Evolutionary conservation across 2,797 vertebrate genomes (phyloP), one percentile per base, ranked within the genome.

Genomic region (Nannoperca australis): DNA sequence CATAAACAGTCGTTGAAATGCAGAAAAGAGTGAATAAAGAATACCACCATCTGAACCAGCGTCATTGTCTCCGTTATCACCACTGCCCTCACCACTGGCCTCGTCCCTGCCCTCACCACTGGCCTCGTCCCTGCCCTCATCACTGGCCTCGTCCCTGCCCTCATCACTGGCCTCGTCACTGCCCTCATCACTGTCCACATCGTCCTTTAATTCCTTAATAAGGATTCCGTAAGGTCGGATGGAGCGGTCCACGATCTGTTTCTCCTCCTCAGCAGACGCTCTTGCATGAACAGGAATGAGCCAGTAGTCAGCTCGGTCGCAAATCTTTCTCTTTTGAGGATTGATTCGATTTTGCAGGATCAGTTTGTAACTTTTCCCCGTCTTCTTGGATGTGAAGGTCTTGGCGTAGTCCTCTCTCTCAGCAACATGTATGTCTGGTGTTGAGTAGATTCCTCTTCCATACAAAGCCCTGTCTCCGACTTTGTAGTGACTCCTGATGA

Each of bases 391-490:
- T 13, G 0, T 70, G 44, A 82, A 84, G 34, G n/a, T 77, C 44
- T 53, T 55, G 32, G 79, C 70, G 1, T 71, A 83, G 0, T 0
- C 0, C 7, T 71, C 70, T 2, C 0, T 42, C 45, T 85, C 82
- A 17, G 79, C 87, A 0, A 22, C 47, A 2, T 9, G 2, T 20
- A 88, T 60, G 5, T 75, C 17, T 32, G 84, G 76, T 5, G 87
- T 76, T 9, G 79, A 86, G 69, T 89, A 89, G 76, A 86, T 77
- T 42, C 79, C 84, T 72, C 82, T 76, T 4, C 75, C 78, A 7
- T 42, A 58, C 0, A 0, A 0, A 0, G 0, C 5, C 5, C 76
- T 0, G 0, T 0, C 0, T 13, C 82, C 82, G 30, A 77, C 34
- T 7, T 0, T 78, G 70, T 86, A 84, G 67, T 82, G 15, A 10